These are phyloP conservation scores for Papilio xuthus DNA, from an alignment of 1,140 invertebrate genomes.

Conservation along the genomic window DNA sequence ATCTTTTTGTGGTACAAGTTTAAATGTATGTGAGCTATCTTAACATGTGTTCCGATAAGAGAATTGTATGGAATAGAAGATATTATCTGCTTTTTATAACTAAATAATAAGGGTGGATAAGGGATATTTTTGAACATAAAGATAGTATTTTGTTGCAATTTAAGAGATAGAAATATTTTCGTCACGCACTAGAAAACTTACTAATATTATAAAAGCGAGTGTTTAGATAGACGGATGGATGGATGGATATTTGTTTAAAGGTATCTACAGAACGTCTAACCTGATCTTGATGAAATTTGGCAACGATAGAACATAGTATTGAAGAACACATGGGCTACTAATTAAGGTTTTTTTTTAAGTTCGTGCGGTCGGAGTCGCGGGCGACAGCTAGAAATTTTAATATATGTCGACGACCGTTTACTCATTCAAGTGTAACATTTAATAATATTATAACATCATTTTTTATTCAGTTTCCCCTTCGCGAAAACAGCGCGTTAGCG, in stretches of 20 bases:
- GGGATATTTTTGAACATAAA: not conserved
- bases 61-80: not conserved
- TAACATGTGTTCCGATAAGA: not conserved
- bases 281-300: too few relatives aligned
- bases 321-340: too few relatives aligned
- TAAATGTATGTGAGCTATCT: not conserved
- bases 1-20: not conserved
- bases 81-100: not conserved
- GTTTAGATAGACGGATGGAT: too few relatives aligned
- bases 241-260: too few relatives aligned
- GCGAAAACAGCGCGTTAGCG: not conserved
- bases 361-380: too few relatives aligned
- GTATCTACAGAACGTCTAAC: too few relatives aligned
- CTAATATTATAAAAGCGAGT: too few relatives aligned
- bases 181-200: not conserved
- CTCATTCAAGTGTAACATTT: not conserved
- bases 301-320: too few relatives aligned
- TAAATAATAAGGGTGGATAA: not conserved
- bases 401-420: not conserved
- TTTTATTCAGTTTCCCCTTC: constrained; percentile 17
- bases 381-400: too few relatives aligned
- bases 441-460: constrained; percentile 13
- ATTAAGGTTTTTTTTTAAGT: too few relatives aligned
- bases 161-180: not conserved
- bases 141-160: not conserved